These are phyloP conservation scores for Chrysaora quinquecirrha DNA, from an alignment of 30 jellyfish, hydroid and myxozoan species.

Conservation along the genomic window DNA sequence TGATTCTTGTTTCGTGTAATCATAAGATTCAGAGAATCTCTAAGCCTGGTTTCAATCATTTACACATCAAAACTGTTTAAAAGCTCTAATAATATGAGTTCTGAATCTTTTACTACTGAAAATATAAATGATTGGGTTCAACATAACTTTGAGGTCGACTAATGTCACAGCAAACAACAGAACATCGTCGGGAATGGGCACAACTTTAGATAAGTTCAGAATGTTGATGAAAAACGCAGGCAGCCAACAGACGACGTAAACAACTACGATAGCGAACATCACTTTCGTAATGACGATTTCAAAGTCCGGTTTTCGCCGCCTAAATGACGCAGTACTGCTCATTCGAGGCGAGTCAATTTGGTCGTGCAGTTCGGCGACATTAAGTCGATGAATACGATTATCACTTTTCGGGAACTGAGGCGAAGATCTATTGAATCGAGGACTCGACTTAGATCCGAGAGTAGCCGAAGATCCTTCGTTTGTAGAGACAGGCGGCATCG, in stretches of 20 bases:
- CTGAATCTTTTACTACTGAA: slow-evolving; percentile 62
- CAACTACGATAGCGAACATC: slow-evolving; percentile 75
- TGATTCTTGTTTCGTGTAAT: no score
- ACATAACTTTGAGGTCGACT: slow-evolving; percentile 73
- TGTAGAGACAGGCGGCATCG: no score
- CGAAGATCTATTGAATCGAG: neutral
- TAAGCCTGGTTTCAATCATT: no score
- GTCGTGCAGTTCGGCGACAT: neutral
- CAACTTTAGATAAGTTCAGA: slow-evolving; percentile 31
- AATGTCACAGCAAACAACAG: slow-evolving; percentile 49
- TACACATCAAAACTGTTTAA: no score
- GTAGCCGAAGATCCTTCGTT: neutral
- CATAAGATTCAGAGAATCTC: no score
- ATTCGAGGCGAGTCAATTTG: neutral
- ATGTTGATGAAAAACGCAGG: slow-evolving; percentile 79
- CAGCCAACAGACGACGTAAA: slow-evolving; percentile 73
- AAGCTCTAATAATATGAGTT: slow-evolving; percentile 6
- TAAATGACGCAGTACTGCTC: neutral
- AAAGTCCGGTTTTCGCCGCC: slow-evolving; percentile 33
- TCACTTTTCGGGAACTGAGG: neutral
- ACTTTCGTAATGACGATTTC: slow-evolving; percentile 76
- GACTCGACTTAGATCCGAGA: neutral
- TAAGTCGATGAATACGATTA: neutral
- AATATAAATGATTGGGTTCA: slow-evolving; percentile 78
- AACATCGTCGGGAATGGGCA: slow-evolving; percentile 22